Conservation (phyloP, 2,113 vertebrate genomes). For the Coregonus clupeaformis region DNA sequence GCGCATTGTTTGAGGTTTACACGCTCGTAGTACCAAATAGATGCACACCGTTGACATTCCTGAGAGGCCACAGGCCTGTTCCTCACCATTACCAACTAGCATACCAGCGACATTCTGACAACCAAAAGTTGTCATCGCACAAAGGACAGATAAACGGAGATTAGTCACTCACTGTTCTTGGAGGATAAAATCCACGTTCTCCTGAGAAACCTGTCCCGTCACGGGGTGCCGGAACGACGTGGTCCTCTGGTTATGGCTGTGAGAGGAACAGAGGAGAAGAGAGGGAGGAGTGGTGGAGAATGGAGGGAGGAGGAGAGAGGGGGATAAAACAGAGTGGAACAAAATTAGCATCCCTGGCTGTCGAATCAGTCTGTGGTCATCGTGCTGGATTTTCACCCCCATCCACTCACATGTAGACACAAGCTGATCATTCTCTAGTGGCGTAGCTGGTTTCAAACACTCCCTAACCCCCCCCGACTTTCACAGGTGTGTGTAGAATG, state of each 20-base stretch:
- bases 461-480: conserved; percentile 38
- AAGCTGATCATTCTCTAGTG: conserved; percentile 43
- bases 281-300: neutral
- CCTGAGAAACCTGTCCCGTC: conserved; percentile 86
- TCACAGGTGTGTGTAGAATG: conserved; percentile 54
- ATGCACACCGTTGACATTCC: too few species aligned
- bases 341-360: conserved; percentile 43
- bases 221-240: conserved; percentile 88
- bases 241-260: conserved; percentile 89
- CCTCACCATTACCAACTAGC: too few species aligned
- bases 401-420: conserved; percentile 26
- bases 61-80: too few species aligned
- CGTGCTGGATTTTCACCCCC: conserved; percentile 28
- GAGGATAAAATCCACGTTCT: conserved; percentile 87
- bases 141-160: neutral
- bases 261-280: conserved; percentile 4
- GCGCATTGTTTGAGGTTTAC: too few species aligned
- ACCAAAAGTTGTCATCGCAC: neutral
- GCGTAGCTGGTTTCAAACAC: conserved; percentile 25
- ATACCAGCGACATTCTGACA: neutral
- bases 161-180: conserved; percentile 84
- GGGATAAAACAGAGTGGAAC: conserved; percentile 4
- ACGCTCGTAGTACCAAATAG: too few species aligned
- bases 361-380: conserved; percentile 30
- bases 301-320: neutral